Conservation (phyloP, 2,888 invertebrate species). For the Scaptomyza parva region DNA sequence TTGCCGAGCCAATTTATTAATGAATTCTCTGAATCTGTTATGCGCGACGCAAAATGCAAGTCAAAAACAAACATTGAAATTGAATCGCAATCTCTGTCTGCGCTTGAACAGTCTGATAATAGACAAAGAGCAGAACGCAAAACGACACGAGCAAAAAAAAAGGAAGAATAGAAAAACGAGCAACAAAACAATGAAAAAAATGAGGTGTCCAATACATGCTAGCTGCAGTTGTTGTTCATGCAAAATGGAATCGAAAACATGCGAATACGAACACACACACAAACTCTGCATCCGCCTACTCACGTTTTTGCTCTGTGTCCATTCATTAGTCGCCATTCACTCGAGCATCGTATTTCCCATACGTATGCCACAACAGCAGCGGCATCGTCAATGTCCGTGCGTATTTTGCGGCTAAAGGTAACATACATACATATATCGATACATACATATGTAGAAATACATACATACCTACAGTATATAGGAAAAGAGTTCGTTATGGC, state of each 20-base stretch:
- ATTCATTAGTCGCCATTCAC: constrained; percentile 69
- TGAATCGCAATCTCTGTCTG: constrained; percentile 54
- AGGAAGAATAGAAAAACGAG: background rate
- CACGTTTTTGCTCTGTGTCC: constrained; percentile 41
- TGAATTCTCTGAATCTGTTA: constrained; percentile 20
- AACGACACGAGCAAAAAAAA: constrained; percentile 21
- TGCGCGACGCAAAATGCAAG: constrained; percentile 12
- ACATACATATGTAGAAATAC: too few relatives aligned
- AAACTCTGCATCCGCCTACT: background rate
- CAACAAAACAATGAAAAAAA: constrained; percentile 7
- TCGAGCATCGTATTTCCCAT: constrained; percentile 54
- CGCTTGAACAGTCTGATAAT: constrained; percentile 49
- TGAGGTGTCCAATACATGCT: constrained; percentile 37
- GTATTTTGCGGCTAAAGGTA: constrained; percentile 36
- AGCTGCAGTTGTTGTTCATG: constrained; percentile 31
- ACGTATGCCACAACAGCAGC: constrained; percentile 7
- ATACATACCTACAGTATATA: too few relatives aligned
- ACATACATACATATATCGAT: background rate
- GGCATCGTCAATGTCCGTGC: constrained; percentile 38
- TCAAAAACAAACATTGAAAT: constrained; percentile 51
- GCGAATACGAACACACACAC: constrained; percentile 17
- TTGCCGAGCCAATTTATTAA: constrained; percentile 31
- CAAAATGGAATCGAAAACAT: constrained; percentile 55
- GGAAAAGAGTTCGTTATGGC: constrained; percentile 3
- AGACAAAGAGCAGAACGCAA: constrained; percentile 49